A percentile compares a stretch with the other conserved stretches of the same genome.
These are phyloP conservation scores for Diadophis punctatus DNA, from an alignment of 2,113 vertebrate genomes.

Conservation along the genomic window DNA sequence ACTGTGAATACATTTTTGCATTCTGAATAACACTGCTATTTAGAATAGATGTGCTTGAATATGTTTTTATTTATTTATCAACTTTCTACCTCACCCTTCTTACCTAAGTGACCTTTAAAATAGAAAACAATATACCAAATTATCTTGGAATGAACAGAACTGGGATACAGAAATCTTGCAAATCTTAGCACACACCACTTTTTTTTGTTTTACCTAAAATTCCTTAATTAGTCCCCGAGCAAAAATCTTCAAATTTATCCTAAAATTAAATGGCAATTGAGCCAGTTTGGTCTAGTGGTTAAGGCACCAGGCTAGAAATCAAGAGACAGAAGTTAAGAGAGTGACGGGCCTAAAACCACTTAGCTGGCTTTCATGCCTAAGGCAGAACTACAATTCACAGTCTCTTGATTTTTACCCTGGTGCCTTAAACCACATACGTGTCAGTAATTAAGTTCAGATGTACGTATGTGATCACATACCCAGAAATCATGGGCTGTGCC, in stretches of 20 bases:
- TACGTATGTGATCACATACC: not conserved
- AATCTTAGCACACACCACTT: not conserved
- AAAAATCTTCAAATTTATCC: not conserved
- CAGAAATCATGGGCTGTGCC: not conserved
- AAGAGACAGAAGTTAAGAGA: not conserved
- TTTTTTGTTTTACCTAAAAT: not conserved
- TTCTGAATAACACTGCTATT: not conserved
- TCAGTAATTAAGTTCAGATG: not conserved
- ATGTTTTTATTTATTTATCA: not conserved
- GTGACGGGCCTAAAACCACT: not conserved
- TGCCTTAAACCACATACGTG: not conserved
- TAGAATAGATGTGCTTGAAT: not conserved
- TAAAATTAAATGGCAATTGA: not conserved
- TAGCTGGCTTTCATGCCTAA: not conserved
- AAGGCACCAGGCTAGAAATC: not conserved
- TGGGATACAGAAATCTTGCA: not conserved
- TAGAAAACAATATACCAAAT: not conserved
- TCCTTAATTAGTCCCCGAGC: not conserved
- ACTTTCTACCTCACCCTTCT: not conserved
- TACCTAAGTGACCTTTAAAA: not conserved
- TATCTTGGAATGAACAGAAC: not conserved
- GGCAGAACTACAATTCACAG: not conserved
- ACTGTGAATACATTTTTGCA: not conserved
- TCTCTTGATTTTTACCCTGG: not conserved
- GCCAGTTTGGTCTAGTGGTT: not conserved